Evolutionary conservation across 2,797 vertebrate genomes (phyloP), one percentile per base, ranked within the genome.

Genomic region (Cynopterus sphinx): DNA sequence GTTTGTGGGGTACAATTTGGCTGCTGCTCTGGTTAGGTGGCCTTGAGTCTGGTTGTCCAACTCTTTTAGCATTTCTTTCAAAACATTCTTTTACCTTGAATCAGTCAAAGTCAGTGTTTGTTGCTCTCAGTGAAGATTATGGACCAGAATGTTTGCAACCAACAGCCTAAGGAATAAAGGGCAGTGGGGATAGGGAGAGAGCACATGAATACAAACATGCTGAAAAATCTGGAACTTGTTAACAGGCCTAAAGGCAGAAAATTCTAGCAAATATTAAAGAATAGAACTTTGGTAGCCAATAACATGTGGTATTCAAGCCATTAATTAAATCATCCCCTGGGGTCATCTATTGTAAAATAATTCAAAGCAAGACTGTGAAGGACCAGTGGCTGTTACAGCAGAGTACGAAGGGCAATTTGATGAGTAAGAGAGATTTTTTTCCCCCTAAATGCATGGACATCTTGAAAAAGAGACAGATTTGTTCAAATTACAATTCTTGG

Each of bases 281-380:
- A n/a, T n/a, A 65, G 74, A 94, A 84, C 9, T 49, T 84, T 81
- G 41, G 73, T 93, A 73, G 79, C 46, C 65, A 71, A 31, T 85
- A 61, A 41, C 55, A 75, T 89, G 13, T 59, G 39, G 33, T 85
- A 90, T 49, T 55, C 21, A 51, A 96, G 46, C 46, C 63, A 93
- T 74, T 94, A 91, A 97, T 94, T 96, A 96, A 97, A 75, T 96
- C 71, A 95, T 70, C 73, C 46, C 75, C 71, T 79, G 85, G 82
- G 39, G 90, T 95, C 61, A 85, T 93, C 26, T 74, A 41, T 31
- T 79, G 41, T 75, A 75, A 96, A 89, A 81, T 65, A 96, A 82
- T 61, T 93, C 31, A 94, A 49, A 91, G 57, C 51, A 87, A 87
- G 63, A 19, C 67, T 67, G 7, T 28, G 84, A 89, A 79, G 87